Evolutionary conservation across 1,140 invertebrate species (phyloP).

Genomic region (Brachionus plicatilis): DNA sequence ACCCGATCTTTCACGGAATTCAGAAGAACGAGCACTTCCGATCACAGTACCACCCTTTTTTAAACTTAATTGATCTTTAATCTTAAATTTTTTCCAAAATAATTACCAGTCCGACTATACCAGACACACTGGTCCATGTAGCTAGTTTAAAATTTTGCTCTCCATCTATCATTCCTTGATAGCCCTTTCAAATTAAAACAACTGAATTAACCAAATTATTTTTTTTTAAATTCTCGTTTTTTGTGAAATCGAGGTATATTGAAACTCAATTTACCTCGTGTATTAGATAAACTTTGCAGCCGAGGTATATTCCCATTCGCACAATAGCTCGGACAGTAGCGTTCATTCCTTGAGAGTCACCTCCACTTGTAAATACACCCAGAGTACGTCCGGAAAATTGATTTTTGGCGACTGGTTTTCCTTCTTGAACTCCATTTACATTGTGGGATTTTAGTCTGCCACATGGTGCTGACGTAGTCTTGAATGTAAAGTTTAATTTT

Average conservation of each 20-base stretch:
- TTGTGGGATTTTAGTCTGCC: background rate
- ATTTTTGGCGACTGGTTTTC: constrained; percentile 19
- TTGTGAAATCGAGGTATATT: too few relatives aligned
- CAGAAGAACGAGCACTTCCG: constrained; percentile 88
- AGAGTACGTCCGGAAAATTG: background rate
- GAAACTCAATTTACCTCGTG: constrained; percentile 63
- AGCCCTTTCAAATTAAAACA: constrained; percentile 61
- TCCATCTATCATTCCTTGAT: constrained; percentile 97
- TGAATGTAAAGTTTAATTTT: background rate
- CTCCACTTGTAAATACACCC: constrained; percentile 24
- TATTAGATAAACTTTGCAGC: constrained; percentile 93
- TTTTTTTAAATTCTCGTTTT: constrained; percentile 35
- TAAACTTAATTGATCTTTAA: background rate
- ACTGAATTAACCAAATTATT: too few relatives aligned
- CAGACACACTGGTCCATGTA: constrained; percentile 93
- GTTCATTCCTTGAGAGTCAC: constrained; percentile 69
- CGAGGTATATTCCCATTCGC: constrained; percentile 91
- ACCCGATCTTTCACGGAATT: constrained; percentile 78
- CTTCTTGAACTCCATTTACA: constrained; percentile 19
- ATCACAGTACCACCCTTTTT: constrained; percentile 88
- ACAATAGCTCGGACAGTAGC: constrained; percentile 93
- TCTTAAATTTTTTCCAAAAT: background rate
- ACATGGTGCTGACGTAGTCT: background rate
- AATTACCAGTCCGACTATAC: constrained; percentile 74
- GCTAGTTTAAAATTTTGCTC: constrained; percentile 78